These are phyloP conservation scores for Lordiphosa mommai DNA, from an alignment of 1,140 invertebrate genomes.

Conservation along the genomic window DNA sequence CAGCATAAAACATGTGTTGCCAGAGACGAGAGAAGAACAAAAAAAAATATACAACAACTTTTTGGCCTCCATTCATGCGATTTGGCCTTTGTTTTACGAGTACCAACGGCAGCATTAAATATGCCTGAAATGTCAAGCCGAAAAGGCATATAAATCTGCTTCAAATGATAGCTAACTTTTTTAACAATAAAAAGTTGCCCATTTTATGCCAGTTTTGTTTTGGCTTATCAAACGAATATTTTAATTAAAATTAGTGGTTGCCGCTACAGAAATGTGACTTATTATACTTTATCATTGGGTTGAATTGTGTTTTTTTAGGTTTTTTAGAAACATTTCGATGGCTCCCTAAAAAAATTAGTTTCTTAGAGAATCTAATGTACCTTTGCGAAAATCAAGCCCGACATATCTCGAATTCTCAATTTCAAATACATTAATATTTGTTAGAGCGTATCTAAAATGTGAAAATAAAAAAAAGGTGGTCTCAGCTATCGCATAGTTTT, in stretches of 20 bases:
- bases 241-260: background rate
- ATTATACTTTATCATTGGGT: too few species aligned
- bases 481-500: too few species aligned
- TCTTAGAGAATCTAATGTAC: too few species aligned
- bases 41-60: slow-evolving; percentile 13
- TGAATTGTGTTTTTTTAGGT: too few species aligned
- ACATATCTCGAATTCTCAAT: too few species aligned
- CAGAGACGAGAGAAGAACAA: slow-evolving; percentile 8
- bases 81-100: slow-evolving; percentile 33
- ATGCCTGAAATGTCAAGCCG: slow-evolving; percentile 16
- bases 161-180: background rate
- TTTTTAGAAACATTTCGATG: too few species aligned
- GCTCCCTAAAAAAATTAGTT: too few species aligned
- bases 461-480: too few species aligned
- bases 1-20: slow-evolving; percentile 62
- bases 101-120: slow-evolving; percentile 26
- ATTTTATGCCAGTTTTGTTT: background rate
- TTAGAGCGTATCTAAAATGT: too few species aligned
- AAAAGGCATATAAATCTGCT: slow-evolving; percentile 19
- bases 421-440: too few species aligned
- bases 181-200: background rate
- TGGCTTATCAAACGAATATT: background rate
- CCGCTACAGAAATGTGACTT: too few species aligned
- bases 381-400: too few species aligned
- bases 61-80: slow-evolving; percentile 31